Evolutionary conservation across 2,888 invertebrate species (phyloP).

Genomic region (Ochropacha duplaris): DNA sequence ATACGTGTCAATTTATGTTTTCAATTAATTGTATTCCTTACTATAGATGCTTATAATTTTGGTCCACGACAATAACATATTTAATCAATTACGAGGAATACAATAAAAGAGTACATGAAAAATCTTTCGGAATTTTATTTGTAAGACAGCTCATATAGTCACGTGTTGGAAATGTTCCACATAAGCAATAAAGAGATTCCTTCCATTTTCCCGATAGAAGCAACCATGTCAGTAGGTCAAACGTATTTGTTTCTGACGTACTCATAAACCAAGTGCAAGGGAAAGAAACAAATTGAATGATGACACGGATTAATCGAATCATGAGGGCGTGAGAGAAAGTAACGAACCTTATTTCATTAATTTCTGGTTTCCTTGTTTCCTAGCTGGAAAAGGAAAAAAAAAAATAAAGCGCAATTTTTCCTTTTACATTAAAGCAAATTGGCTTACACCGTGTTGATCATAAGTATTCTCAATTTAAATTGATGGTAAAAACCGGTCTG

Average conservation of each 20-base stretch:
- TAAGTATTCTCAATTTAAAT: no score
- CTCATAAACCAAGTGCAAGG: constrained; percentile 2
- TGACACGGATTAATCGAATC: constrained; percentile 18
- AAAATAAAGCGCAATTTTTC: background rate
- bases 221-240: constrained; percentile 53
- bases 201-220: constrained; percentile 20
- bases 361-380: background rate
- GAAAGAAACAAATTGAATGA: constrained; percentile 12
- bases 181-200: constrained; percentile 49
- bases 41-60: no score
- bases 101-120: constrained; percentile 11
- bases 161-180: constrained; percentile 12
- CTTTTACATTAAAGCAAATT: background rate
- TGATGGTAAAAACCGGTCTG: no score
- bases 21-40: no score
- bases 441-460: no score
- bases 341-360: constrained; percentile 1
- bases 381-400: background rate
- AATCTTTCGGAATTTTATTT: constrained; percentile 17
- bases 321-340: constrained; percentile 2
- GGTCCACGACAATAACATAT: background rate
- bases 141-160: constrained; percentile 12
- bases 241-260: constrained; percentile 29
- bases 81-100: constrained; percentile 10
- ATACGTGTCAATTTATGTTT: no score